Evolutionary conservation across 2,888 invertebrate species (phyloP), one percentile per base, ranked within the genome.

Genomic region (Phyto melanocephala): DNA sequence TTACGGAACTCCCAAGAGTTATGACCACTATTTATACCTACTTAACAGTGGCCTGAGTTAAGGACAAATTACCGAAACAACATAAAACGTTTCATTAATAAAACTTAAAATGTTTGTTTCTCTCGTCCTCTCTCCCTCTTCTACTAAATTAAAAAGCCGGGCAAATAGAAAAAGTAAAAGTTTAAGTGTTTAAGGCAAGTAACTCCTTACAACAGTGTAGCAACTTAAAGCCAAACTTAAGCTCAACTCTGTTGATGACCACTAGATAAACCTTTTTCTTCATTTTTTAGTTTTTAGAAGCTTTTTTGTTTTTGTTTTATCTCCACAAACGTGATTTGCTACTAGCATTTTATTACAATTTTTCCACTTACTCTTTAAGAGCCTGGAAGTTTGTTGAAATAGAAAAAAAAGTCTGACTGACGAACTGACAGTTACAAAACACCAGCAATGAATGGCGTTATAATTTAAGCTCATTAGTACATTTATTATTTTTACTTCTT

Each of bases 271-370:
- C 56, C 22, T 56, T 70, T 75, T 54, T 72, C 60, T 56, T 22
- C 24, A 52, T 24, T 50, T 40, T 24, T 6, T 2, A 33, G 13
- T 22, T 62, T 79, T 70, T 71, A 71, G 79, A 79, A 82, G 75
- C 50, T n/a, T 79, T 75, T 35, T 56, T 35, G 35, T 20, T 20
- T 33, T 71, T 33, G 40, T n/a, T 60, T 52, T 47, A 71, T 75
- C 75, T 76, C 60, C 60, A 56, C 40, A 80, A 80, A 83, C 83
- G 83, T 83, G 83, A 83, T 83, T 83, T 83, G 83, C 83, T 83
- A 83, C 83, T 45, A 83, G 83, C 83, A 74, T 83, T 83, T 83
- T 47, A 65, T 83, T 68, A 58, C 17, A 15, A 76, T 74, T 82
- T 79, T 82, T 82, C 79, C 67, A 76, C 71, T 82, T 82, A 81